These are phyloP conservation scores for Galerucella pusilla DNA, from an alignment of 2,888 invertebrate genomes.

Conservation along the genomic window DNA sequence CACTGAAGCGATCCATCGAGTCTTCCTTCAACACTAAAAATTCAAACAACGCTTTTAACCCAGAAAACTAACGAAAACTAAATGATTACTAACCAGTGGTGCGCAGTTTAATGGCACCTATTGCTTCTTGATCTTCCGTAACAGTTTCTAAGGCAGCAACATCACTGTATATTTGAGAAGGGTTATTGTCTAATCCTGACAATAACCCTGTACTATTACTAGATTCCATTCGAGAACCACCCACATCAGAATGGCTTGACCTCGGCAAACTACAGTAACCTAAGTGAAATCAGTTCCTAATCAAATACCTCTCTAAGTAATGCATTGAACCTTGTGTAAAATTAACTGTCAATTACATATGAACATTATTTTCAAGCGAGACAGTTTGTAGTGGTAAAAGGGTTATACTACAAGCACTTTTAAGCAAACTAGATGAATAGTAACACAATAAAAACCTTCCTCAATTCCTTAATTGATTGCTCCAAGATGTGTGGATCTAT, in stretches of 20 bases:
- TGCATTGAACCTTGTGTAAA: background rate
- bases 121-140: slow-evolving; percentile 75
- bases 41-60: background rate
- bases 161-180: slow-evolving; percentile 61
- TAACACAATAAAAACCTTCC: too few species aligned
- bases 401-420: too few species aligned
- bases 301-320: background rate
- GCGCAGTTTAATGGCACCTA: slow-evolving; percentile 60
- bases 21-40: slow-evolving; percentile 63
- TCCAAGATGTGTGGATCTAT: too few species aligned
- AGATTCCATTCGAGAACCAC: slow-evolving; percentile 63
- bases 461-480: too few species aligned
- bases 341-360: too few species aligned
- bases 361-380: too few species aligned
- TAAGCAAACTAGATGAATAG: too few species aligned
- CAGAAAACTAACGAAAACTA: background rate
- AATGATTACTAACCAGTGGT: slow-evolving; percentile 57
- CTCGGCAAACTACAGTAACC: slow-evolving; percentile 88
- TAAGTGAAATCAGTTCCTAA: slow-evolving; percentile 54
- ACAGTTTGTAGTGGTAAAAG: background rate
- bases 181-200: slow-evolving; percentile 61
- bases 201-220: slow-evolving; percentile 62
- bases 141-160: slow-evolving; percentile 73
- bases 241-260: slow-evolving; percentile 80
- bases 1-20: slow-evolving; percentile 67